Evolutionary conservation across 2,113 vertebrate genomes (phyloP), one percentile per base, ranked within the genome.

Genomic region (Amblyornis subalaris): DNA sequence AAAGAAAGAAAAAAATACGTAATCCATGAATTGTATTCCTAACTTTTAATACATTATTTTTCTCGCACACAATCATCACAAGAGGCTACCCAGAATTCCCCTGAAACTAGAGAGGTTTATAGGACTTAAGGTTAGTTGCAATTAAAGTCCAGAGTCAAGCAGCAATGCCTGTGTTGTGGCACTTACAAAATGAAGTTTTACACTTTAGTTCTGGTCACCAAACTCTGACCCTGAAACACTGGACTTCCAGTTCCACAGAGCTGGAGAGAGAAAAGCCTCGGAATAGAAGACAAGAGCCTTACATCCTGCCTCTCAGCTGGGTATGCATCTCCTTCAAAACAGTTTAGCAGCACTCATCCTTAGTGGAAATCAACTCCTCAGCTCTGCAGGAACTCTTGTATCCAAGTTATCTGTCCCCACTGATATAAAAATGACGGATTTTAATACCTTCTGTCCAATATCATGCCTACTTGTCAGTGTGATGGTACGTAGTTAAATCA

Each of bases 351-450:
- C 76, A 69, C 88, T 94, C 58, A 95, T 57, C 62, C 86, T 86
- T 65, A 75, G 73, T 75, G 79, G 69, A 87, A 95, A 89, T 80
- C 89, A 93, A 61, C 69, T 93, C 70, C 74, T 89, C 86, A 67
- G 61, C 86, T 87, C 80, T 67, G 14, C 65, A 71, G 60, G 83
- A 93, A 86, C 0, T 33, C 80, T 74, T 61, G 76, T 66, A 93
- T 90, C 71, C 86, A 81, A 94, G 76, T 92, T 92, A 93, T 92
- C 73, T 84, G 57, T 90, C 89, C 92, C 73, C 48, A 20, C 53
- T 54, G 86, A 90, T 53, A 95, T 89, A 90, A 95, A 95, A 89
- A 85, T 93, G 80, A 95, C 8, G 21, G 89, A 96, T 96, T 90
- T 92, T 89, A 95, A 89, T 94, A 89, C 66, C 57, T 92, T 80